A percentile compares a stretch with the other conserved stretches of the same genome.
Evolutionary conservation across 2,888 invertebrate genomes (phyloP).

Genomic region (Spodoptera littoralis): DNA sequence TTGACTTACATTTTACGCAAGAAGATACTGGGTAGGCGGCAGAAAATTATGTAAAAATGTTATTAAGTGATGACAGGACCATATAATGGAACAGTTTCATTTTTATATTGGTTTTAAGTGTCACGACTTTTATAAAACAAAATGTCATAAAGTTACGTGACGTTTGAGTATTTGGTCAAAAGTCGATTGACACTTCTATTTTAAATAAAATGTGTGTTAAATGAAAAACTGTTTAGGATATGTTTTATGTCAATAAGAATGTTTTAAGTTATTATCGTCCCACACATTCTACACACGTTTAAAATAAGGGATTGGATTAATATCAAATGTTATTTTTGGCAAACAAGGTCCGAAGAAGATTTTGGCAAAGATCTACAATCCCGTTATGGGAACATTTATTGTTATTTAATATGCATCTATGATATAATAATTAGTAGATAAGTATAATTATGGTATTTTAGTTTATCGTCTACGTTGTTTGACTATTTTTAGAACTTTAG

Average conservation of each 20-base stretch:
- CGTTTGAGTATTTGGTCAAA: no score
- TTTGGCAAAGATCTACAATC: slow-evolving; percentile 37
- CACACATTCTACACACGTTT: slow-evolving; percentile 22
- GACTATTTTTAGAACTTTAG: slow-evolving; percentile 12
- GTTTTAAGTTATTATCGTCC: slow-evolving; percentile 18
- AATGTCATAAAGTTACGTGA: no score
- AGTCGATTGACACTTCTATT: no score
- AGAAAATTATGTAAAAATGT: no score
- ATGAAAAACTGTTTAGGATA: no score
- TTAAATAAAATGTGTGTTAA: no score
- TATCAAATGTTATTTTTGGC: slow-evolving; percentile 45
- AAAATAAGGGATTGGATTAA: slow-evolving; percentile 39
- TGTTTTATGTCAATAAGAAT: neutral
- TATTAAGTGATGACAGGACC: no score
- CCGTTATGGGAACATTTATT: slow-evolving; percentile 36
- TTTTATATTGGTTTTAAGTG: no score
- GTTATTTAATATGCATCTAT: slow-evolving; percentile 21
- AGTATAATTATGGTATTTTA: neutral
- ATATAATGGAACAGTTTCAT: no score
- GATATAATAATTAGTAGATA: slow-evolving; percentile 20
- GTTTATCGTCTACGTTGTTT: slow-evolving; percentile 25
- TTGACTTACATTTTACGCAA: slow-evolving; percentile 18
- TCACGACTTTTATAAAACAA: no score
- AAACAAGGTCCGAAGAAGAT: slow-evolving; percentile 29
- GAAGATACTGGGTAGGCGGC: neutral